Base-by-base conservation (phyloP, 2,888 invertebrate genomes). In the Apotomis capreana region DNA sequence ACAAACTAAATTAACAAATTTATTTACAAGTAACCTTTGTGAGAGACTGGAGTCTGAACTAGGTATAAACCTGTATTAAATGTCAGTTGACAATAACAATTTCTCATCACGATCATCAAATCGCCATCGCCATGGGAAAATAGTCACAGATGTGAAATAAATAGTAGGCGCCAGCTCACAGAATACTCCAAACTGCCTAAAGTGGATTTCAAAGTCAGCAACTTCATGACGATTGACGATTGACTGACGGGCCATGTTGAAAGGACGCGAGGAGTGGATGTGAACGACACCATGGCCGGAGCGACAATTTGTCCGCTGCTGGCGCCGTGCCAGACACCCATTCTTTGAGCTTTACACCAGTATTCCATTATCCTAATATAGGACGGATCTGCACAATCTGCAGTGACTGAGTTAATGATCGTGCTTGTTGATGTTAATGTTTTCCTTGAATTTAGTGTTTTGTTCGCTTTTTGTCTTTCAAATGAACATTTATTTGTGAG, bases 361-460 rank as follows among this genome's bases (percentile, higher is more conserved):
- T 84, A 88, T 87, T 84, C 88, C 87, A 90, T 90, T 90, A 90
- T 86, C 82, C 81, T 87, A 83, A 87, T 86, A 87, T 80, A 81
- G 83, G 26, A 81, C 78, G 80, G 76, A 79, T 79, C 76, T 79
- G 83, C 81, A 81, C 80, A 78, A 76, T 78, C 77, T 78, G 80
- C 83, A 82, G 80, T 82, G 81, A 81, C 79, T 82, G 79, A 83
- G 85, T 82, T 89, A 87, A 88, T 87, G 84, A 87, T 85, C 85
- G 81, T 76, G 75, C 61, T 51, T 13, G 37, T 57, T n/a, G 54
- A 46, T 37, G n/a, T 40, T 52, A 8, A 46, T 37, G 8, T 44
- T 58, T 59, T 40, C 40, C 6, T 40, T 40, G 6, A 40, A 40
- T 40, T 5, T 40, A 40, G 5, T 40, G 5, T 40, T 40, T 40